A percentile compares a stretch with the other conserved stretches of the same genome.
These are phyloP conservation scores for Dissostichus mawsoni DNA, from an alignment of 2,113 vertebrate species.

Conservation along the genomic window DNA sequence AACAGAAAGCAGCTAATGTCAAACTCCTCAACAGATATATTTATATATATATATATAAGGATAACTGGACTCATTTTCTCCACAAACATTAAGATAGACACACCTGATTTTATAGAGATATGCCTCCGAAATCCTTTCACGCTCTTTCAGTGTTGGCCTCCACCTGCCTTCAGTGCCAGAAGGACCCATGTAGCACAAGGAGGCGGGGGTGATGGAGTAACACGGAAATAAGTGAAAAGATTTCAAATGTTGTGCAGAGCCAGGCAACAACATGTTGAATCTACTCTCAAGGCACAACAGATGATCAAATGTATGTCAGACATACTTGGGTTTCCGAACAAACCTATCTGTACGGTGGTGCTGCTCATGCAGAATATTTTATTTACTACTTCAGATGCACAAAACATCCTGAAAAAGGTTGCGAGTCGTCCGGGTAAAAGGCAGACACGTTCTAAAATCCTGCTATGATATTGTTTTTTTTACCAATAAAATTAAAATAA, in stretches of 20 bases:
- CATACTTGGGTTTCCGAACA: conserved; percentile 82
- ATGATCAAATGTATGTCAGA: conserved; percentile 94
- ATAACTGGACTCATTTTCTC: conserved; percentile 86
- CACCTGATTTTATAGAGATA: conserved; percentile 81
- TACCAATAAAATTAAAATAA: conserved; percentile 53
- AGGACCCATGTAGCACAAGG: conserved; percentile 3
- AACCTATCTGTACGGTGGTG: conserved; percentile 63
- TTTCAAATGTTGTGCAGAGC: conserved; percentile 80
- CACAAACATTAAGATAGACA: conserved; percentile 88
- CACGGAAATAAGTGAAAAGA: conserved; percentile 50
- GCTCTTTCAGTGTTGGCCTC: conserved; percentile 39
- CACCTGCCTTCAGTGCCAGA: conserved; percentile 16
- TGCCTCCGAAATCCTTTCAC: conserved; percentile 66
- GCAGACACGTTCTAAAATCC: conserved; percentile 82
- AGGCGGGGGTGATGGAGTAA: conserved; percentile 20
- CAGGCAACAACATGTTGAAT: conserved; percentile 95
- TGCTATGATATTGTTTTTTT: conserved; percentile 67
- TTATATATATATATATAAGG: conserved; percentile 75
- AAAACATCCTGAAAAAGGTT: conserved; percentile 47
- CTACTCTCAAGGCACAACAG: conserved; percentile 99
- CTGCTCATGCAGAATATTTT: conserved; percentile 58
- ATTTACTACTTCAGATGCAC: conserved; percentile 60
- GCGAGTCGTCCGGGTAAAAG: conserved; percentile 39
- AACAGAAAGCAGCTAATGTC: conserved; percentile 98
- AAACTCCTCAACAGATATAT: conserved; percentile 91